These are phyloP conservation scores for Papilio elwesi DNA, from an alignment of 2,888 invertebrate species.

Conservation along the genomic window DNA sequence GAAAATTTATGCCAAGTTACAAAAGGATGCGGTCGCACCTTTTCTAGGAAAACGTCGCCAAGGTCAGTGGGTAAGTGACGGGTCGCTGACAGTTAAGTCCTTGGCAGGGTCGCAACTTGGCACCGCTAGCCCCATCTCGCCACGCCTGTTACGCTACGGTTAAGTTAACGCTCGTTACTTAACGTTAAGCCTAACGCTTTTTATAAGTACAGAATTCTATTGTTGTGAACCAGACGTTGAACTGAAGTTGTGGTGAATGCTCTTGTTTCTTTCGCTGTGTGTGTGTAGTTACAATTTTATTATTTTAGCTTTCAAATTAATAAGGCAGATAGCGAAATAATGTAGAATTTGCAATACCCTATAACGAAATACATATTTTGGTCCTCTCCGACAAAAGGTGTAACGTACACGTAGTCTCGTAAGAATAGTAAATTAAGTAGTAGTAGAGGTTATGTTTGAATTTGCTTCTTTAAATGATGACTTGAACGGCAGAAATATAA, in stretches of 20 bases:
- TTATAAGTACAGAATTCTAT: conserved; percentile 28
- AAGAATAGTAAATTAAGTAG: too few species aligned
- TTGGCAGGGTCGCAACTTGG: conserved; percentile 42
- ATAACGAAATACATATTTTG: too few species aligned
- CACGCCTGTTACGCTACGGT: conserved; percentile 43
- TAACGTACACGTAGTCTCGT: too few species aligned
- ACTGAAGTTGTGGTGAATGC: conserved; percentile 22
- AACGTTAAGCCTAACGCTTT: conserved; percentile 49
- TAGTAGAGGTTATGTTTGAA: too few species aligned
- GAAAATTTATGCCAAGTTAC: not conserved
- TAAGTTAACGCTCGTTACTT: conserved; percentile 50
- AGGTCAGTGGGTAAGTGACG: conserved; percentile 39
- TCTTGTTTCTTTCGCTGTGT: conserved; percentile 18
- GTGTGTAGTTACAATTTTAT: not conserved
- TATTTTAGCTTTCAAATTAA: not conserved
- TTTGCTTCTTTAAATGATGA: too few species aligned
- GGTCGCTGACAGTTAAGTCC: conserved; percentile 40
- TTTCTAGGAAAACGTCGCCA: conserved; percentile 32
- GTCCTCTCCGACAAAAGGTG: too few species aligned
- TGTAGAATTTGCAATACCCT: too few species aligned
- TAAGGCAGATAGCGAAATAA: too few species aligned
- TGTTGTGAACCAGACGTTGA: conserved; percentile 20
- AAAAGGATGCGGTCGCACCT: conserved; percentile 2
- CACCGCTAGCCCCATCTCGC: conserved; percentile 22
- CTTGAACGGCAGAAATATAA: too few species aligned